phyloP scores from a whole-genome alignment of 1,140 invertebrate genomes.

The Penaeus chinensis region DNA sequence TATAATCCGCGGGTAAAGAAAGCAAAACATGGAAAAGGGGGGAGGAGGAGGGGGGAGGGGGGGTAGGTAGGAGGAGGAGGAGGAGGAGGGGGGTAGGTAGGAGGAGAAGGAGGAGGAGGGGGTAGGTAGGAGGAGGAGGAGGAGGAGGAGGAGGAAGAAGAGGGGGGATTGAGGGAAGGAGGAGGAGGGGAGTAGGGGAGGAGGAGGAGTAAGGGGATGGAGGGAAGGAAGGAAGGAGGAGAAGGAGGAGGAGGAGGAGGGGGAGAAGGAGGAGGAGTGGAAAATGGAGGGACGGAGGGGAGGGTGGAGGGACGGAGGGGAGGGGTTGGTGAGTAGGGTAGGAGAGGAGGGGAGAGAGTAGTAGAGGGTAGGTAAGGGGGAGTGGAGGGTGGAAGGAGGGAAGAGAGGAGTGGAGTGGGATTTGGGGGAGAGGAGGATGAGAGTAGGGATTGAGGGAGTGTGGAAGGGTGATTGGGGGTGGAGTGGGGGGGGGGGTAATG shows the following conservation, averaged over 20 bases:
- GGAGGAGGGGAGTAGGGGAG: neutral
- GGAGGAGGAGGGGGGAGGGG: neutral
- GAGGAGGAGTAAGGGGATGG: neutral
- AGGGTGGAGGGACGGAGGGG: neutral
- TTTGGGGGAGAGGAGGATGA: neutral
- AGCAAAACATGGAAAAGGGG: slow-evolving; percentile 28
- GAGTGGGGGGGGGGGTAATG: neutral
- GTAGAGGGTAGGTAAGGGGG: no score
- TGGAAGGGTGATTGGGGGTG: neutral
- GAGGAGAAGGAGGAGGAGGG: neutral
- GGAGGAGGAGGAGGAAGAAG: neutral
- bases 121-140: neutral
- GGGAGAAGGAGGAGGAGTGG: neutral
- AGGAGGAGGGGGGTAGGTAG: neutral
- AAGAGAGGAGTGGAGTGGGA: neutral
- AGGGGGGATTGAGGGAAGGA: neutral
- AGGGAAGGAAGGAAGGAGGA: neutral
- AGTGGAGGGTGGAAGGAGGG: neutral
- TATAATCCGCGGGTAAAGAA: slow-evolving; percentile 43
- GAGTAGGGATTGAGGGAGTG: neutral
- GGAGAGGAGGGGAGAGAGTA: neutral
- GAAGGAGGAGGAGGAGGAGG: neutral
- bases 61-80: no score
- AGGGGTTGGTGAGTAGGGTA: neutral
- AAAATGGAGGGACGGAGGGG: neutral